phyloP scores from a whole-genome alignment of 1,140 invertebrate genomes.

The Zaprionus lachaisei region DNA sequence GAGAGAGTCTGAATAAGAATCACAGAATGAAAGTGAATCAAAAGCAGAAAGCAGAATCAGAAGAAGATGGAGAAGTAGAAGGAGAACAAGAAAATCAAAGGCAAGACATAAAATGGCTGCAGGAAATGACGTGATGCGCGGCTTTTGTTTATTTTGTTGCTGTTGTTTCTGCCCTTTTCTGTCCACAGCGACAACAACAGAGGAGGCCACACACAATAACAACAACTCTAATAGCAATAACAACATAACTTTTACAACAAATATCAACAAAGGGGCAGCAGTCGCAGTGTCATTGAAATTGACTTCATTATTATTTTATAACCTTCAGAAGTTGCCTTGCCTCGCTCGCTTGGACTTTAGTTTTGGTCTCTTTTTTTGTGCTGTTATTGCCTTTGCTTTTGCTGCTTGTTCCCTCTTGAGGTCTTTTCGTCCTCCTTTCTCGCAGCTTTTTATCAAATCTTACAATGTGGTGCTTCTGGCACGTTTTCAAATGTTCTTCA shows the following conservation, averaged over 20 bases:
- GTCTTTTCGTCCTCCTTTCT: not conserved
- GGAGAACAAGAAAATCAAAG: conserved; percentile 50
- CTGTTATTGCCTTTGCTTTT: conserved; percentile 14
- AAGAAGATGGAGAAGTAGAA: not conserved
- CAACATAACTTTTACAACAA: conserved; percentile 55
- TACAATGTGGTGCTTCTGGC: conserved; percentile 72
- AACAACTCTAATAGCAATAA: conserved; percentile 50
- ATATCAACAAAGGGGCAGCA: conserved; percentile 45
- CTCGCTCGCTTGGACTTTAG: conserved; percentile 38
- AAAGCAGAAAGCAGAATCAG: not conserved
- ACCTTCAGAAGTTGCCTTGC: conserved; percentile 44
- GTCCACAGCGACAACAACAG: conserved; percentile 42
- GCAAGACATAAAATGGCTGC: conserved; percentile 72
- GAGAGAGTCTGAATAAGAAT: not conserved
- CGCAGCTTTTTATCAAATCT: conserved; percentile 68
- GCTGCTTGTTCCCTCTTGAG: conserved; percentile 7
- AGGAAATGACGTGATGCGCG: conserved; percentile 73
- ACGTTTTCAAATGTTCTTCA: conserved; percentile 60
- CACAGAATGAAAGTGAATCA: not conserved
- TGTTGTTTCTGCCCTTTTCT: conserved; percentile 55
- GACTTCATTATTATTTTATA: conserved; percentile 80
- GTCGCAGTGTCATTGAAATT: conserved; percentile 69
- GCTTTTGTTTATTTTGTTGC: conserved; percentile 62
- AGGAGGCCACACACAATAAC: conserved; percentile 32
- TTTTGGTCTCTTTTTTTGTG: conserved; percentile 15